Evolutionary conservation across 2,113 vertebrate genomes (phyloP).

Genomic region (Morone saxatilis): DNA sequence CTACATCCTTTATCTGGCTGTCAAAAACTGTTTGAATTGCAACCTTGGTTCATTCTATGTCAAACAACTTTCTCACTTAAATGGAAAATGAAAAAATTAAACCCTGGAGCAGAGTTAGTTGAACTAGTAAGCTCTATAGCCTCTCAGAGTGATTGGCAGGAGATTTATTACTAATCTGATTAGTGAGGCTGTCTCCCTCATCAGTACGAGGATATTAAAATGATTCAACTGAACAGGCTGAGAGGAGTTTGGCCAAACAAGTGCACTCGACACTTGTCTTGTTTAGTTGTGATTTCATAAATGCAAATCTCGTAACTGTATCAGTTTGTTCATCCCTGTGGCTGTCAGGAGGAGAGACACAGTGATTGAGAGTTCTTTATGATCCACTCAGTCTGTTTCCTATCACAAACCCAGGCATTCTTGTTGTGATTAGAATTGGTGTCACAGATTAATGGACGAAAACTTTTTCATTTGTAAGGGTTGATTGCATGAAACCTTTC

Average conservation of each 20-base stretch:
- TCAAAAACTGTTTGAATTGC: constrained; percentile 1
- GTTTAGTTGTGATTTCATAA: not conserved
- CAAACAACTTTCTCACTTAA: constrained; percentile 3
- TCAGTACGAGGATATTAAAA: constrained; percentile 30
- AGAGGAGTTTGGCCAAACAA: constrained; percentile 16
- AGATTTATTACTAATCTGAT: constrained; percentile 49
- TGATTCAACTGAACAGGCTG: constrained; percentile 31
- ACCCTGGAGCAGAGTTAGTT: not conserved
- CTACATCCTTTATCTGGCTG: constrained; percentile 7
- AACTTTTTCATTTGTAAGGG: not conserved
- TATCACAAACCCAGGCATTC: too few species aligned
- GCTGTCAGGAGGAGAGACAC: constrained; percentile 3
- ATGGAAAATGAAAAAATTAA: constrained; percentile 25
- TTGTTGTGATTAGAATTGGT: not conserved
- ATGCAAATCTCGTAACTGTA: not conserved
- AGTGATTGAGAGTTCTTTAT: not conserved
- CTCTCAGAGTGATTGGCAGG: constrained; percentile 42
- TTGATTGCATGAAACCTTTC: not conserved
- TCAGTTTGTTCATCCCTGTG: not conserved
- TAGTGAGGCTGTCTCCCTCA: constrained; percentile 24
- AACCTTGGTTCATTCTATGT: not conserved
- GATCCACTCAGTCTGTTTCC: not conserved
- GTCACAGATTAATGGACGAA: not conserved
- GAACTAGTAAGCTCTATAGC: constrained; percentile 6
- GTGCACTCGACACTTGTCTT: not conserved